Conservation (phyloP, 2,888 invertebrate genomes). For the Drosophila merina region DNA sequence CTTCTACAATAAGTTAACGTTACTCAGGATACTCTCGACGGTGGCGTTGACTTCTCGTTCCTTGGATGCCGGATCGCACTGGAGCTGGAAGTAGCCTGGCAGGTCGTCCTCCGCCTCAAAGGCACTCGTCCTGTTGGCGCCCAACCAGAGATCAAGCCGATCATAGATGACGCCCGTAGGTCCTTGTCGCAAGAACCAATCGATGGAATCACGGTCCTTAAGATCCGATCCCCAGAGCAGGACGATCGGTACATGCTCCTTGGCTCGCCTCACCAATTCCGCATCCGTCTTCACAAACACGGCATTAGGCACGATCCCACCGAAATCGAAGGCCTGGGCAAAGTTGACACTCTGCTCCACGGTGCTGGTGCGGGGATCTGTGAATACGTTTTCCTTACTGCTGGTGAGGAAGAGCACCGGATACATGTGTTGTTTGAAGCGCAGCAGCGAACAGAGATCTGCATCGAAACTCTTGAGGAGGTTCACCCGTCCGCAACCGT, state of each 20-base stretch:
- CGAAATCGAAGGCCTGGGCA: slow-evolving; percentile 91
- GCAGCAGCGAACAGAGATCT: slow-evolving; percentile 96
- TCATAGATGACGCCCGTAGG: slow-evolving; percentile 98
- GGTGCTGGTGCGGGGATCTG: slow-evolving; percentile 92
- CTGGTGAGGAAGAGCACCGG: slow-evolving; percentile 96
- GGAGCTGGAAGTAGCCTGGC: slow-evolving; percentile 77
- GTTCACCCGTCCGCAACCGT: slow-evolving; percentile 93
- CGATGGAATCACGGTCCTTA: slow-evolving; percentile 92
- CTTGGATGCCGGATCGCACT: slow-evolving; percentile 59
- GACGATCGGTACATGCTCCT: slow-evolving; percentile 91
- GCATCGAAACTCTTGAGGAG: slow-evolving; percentile 98
- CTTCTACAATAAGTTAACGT: slow-evolving; percentile 66
- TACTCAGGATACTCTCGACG: slow-evolving; percentile 76
- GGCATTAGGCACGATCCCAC: slow-evolving; percentile 95
- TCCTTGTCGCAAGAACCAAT: slow-evolving; percentile 92
- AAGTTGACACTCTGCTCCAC: slow-evolving; percentile 92
- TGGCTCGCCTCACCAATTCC: slow-evolving; percentile 88
- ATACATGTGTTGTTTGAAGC: slow-evolving; percentile 97
- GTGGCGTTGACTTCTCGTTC: slow-evolving; percentile 60
- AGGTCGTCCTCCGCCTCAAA: slow-evolving; percentile 73
- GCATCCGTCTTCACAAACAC: slow-evolving; percentile 94
- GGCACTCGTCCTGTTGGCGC: slow-evolving; percentile 60
- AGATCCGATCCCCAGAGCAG: slow-evolving; percentile 99
- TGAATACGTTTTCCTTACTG: slow-evolving; percentile 85
- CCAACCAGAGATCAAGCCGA: slow-evolving; percentile 87